These are phyloP conservation scores for Ceratina calcarata DNA, from an alignment of 1,140 invertebrate species.

Conservation along the genomic window DNA sequence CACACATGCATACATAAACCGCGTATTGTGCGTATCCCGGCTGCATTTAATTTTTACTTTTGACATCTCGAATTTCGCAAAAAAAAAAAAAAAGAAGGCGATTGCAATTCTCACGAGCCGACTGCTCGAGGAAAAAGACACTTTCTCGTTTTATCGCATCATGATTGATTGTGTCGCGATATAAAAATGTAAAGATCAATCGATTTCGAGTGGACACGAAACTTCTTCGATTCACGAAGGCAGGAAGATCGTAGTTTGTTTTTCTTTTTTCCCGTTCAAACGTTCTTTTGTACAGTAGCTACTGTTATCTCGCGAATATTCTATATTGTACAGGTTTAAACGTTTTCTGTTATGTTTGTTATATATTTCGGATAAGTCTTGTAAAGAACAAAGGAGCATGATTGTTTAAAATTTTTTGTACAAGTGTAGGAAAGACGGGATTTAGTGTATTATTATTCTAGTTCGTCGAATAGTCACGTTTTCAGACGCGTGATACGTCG, in stretches of 20 bases:
- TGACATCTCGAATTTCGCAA: constrained; percentile 40
- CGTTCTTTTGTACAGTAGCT: constrained; percentile 41
- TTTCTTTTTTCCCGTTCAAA: not conserved
- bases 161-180: constrained; percentile 50
- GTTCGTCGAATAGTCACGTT: constrained; percentile 24
- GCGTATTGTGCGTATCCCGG: constrained; percentile 65
- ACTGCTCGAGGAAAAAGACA: constrained; percentile 25
- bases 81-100: constrained; percentile 11
- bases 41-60: constrained; percentile 70
- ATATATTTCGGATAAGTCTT: constrained; percentile 51
- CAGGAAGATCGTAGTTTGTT: constrained; percentile 19
- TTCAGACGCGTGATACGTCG: constrained; percentile 1
- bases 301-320: constrained; percentile 47
- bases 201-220: constrained; percentile 21
- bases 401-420: constrained; percentile 37
- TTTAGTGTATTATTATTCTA: constrained; percentile 13
- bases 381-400: constrained; percentile 19
- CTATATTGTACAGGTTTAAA: constrained; percentile 54
- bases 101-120: constrained; percentile 15
- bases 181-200: constrained; percentile 22
- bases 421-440: constrained; percentile 17
- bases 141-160: constrained; percentile 56
- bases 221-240: constrained; percentile 8
- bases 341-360: constrained; percentile 57
- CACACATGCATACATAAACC: constrained; percentile 38